These are phyloP conservation scores for Pollenia angustigena DNA, from an alignment of 2,888 invertebrate species.

Conservation along the genomic window DNA sequence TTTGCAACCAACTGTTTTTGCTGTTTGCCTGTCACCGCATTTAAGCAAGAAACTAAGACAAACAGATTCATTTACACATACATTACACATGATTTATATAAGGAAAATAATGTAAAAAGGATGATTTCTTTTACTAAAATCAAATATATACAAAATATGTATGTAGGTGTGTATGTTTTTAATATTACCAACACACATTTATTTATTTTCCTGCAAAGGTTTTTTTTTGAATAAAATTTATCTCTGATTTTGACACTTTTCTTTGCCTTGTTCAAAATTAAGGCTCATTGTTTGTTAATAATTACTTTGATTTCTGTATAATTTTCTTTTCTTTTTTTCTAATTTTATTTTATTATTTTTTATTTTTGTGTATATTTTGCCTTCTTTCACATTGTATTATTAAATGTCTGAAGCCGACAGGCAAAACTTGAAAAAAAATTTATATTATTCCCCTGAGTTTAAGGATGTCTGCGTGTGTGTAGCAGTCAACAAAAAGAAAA, in stretches of 20 bases:
- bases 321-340: conserved; percentile 25
- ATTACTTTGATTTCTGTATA: conserved; percentile 60
- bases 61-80: not conserved
- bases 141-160: not conserved
- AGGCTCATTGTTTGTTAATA: conserved; percentile 55
- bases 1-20: conserved; percentile 71
- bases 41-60: conserved; percentile 62
- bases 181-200: not conserved
- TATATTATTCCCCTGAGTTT: not conserved
- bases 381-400: not conserved
- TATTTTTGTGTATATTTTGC: not conserved
- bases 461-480: conserved; percentile 8
- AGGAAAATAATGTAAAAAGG: not conserved
- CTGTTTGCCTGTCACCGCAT: conserved; percentile 77
- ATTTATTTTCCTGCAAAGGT: not conserved
- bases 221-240: conserved; percentile 35
- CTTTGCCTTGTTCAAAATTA: conserved; percentile 57
- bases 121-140: not conserved
- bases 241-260: conserved; percentile 69
- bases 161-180: not conserved
- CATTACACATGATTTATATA: not conserved
- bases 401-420: conserved; percentile 67
- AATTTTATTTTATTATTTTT: not conserved
- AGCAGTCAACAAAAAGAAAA: not conserved
- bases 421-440: not conserved